Conservation (phyloP, 2,113 vertebrate genomes). For the Prochilodus magdalenae region DNA sequence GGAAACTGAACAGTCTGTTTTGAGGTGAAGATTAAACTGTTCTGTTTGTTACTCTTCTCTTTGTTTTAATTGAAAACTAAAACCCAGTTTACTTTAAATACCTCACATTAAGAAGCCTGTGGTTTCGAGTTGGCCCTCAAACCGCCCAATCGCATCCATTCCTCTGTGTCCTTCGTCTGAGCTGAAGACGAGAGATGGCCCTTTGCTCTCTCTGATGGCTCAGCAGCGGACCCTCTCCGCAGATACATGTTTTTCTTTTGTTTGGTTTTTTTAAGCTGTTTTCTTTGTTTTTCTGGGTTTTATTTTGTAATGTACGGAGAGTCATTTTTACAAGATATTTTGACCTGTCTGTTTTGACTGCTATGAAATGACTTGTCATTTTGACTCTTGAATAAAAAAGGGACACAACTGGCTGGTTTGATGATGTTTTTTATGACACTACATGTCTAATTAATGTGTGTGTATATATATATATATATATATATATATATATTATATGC, state of each 20-base stretch:
- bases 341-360: slow-evolving; percentile 76
- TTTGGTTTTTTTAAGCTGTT: too few species aligned
- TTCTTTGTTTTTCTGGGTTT: slow-evolving; percentile 62
- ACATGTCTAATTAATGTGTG: too few species aligned
- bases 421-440: too few species aligned
- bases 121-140: slow-evolving; percentile 56
- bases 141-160: slow-evolving; percentile 66
- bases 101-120: slow-evolving; percentile 46
- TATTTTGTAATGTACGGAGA: slow-evolving; percentile 77
- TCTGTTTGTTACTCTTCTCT: background rate
- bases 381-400: slow-evolving; percentile 76
- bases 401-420: slow-evolving; percentile 3
- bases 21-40: background rate
- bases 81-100: slow-evolving; percentile 46
- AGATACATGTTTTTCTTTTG: slow-evolving; percentile 19
- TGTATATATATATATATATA: too few species aligned
- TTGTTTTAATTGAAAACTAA: background rate
- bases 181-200: slow-evolving; percentile 77
- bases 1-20: background rate
- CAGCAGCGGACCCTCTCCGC: background rate
- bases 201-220: slow-evolving; percentile 77
- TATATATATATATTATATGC: too few species aligned
- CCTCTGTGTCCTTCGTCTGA: slow-evolving; percentile 61
- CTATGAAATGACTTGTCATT: slow-evolving; percentile 80
- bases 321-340: slow-evolving; percentile 74